A percentile compares a stretch with the other conserved stretches of the same genome.
Evolutionary conservation across 2,888 invertebrate species (phyloP).

Genomic region (Rhagophthalmus giganteus): DNA sequence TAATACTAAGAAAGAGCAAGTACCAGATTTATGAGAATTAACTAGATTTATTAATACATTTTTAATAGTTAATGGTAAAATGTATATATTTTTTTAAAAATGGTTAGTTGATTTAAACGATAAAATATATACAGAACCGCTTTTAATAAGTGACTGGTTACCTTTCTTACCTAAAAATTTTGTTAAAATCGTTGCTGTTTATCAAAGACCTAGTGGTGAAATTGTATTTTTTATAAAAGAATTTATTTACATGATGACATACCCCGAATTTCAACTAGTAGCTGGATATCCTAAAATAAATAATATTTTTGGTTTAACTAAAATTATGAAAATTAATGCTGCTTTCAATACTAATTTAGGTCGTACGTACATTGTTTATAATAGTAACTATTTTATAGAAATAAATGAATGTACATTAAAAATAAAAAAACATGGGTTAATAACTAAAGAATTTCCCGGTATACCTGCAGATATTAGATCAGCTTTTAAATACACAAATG

Average conservation of each 20-base stretch:
- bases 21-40: neutral
- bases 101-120: neutral
- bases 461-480: too few relatives aligned
- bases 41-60: neutral
- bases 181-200: neutral
- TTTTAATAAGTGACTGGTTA: conserved; percentile 4
- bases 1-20: neutral
- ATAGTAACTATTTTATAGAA: too few relatives aligned
- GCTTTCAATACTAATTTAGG: too few relatives aligned
- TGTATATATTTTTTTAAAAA: neutral
- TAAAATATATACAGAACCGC: neutral
- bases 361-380: too few relatives aligned
- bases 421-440: too few relatives aligned
- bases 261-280: neutral
- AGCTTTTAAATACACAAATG: too few relatives aligned
- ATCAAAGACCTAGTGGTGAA: neutral
- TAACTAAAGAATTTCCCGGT: too few relatives aligned
- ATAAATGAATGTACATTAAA: too few relatives aligned
- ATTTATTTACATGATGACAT: neutral
- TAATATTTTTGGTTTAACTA: neutral
- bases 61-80: neutral
- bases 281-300: neutral
- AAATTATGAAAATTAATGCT: neutral
- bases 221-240: conserved; percentile 4
- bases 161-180: conserved; percentile 1